Evolutionary conservation across 1,140 invertebrate genomes (phyloP).

Genomic region (Monomorium pharaonis): DNA sequence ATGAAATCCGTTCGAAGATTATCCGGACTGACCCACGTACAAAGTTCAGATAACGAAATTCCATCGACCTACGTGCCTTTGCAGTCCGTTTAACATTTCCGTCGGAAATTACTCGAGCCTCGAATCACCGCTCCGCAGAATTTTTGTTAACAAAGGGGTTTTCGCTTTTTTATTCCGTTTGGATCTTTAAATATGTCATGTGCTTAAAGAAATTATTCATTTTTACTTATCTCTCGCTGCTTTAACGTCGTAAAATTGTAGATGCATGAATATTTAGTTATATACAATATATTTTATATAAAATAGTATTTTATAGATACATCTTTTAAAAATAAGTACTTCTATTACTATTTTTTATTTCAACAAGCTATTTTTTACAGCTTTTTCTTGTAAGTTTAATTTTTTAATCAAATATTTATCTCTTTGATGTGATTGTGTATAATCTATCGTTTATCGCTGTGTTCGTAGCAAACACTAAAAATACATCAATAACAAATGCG

Average conservation of each 20-base stretch:
- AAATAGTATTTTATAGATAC: too few species aligned
- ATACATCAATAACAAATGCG: background rate
- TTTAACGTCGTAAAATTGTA: slow-evolving; percentile 9
- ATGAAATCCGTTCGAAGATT: slow-evolving; percentile 36
- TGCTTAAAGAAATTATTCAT: background rate
- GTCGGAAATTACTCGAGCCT: slow-evolving; percentile 28
- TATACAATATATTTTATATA: too few species aligned
- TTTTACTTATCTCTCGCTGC: background rate
- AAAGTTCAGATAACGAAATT: slow-evolving; percentile 37
- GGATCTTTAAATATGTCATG: background rate
- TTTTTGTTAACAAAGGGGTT: slow-evolving; percentile 29
- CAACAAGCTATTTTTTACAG: too few species aligned
- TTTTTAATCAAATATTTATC: background rate
- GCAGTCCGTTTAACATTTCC: slow-evolving; percentile 48
- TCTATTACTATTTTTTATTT: too few species aligned
- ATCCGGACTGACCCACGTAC: slow-evolving; percentile 23
- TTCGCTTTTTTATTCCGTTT: background rate
- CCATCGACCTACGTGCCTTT: slow-evolving; percentile 15
- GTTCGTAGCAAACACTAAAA: background rate
- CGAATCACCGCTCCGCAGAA: background rate
- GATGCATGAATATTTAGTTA: too few species aligned
- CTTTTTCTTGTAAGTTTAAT: background rate
- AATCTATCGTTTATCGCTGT: background rate
- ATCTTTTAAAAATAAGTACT: too few species aligned
- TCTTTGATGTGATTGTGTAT: background rate